Conservation (phyloP, 2,888 invertebrate species). For the Xanthia togata region DNA sequence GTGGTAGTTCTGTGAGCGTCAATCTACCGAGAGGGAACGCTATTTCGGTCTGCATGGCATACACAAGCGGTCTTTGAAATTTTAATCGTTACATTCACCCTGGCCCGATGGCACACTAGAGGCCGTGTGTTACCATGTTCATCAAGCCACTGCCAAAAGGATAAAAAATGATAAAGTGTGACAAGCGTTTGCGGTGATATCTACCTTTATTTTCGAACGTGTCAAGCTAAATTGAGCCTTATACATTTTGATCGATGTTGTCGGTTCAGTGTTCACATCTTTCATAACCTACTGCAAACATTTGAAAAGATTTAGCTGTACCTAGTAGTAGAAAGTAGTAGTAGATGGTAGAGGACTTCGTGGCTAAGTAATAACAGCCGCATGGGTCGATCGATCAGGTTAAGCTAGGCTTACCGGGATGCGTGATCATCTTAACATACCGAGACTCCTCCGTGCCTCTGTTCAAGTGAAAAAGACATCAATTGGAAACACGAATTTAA, state of each 20-base stretch:
- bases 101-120: slow-evolving; percentile 84
- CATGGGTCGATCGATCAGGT: too few species aligned
- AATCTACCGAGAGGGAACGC: slow-evolving; percentile 84
- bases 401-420: too few species aligned
- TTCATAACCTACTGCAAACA: slow-evolving; percentile 25
- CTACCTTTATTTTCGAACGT: slow-evolving; percentile 55
- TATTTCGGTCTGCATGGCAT: slow-evolving; percentile 86
- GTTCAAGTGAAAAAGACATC: too few species aligned
- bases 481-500: too few species aligned
- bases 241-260: slow-evolving; percentile 58
- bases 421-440: too few species aligned
- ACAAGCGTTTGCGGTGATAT: slow-evolving; percentile 45
- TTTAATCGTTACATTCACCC: slow-evolving; percentile 90
- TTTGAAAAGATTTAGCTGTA: slow-evolving; percentile 17
- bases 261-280: neutral
- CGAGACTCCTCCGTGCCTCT: too few species aligned
- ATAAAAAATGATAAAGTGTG: slow-evolving; percentile 70
- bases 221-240: slow-evolving; percentile 60
- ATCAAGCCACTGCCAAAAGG: slow-evolving; percentile 74
- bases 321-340: too few species aligned
- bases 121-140: slow-evolving; percentile 78
- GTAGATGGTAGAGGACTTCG: neutral
- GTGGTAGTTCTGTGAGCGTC: slow-evolving; percentile 78
- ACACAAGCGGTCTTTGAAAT: slow-evolving; percentile 88
- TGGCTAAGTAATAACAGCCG: neutral